phyloP scores from a whole-genome alignment of 1,140 invertebrate species.

The Trachymyrmex cornetzi region DNA sequence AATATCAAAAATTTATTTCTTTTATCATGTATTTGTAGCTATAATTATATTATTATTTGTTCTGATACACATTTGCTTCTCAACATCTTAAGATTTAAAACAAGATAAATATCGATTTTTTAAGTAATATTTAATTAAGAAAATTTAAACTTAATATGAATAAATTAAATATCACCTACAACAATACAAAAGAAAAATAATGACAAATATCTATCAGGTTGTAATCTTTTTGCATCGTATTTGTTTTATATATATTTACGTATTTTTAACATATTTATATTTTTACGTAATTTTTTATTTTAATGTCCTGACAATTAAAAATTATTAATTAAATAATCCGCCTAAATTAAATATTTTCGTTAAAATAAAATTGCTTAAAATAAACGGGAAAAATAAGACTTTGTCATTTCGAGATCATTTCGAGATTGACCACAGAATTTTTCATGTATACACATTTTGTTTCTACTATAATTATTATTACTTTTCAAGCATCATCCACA shows the following conservation, averaged over 20 bases:
- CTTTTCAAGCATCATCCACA: background rate
- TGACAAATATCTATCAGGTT: background rate
- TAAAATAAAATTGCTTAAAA: background rate
- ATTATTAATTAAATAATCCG: background rate
- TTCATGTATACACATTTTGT: background rate
- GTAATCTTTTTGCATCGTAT: background rate
- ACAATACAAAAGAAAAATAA: background rate
- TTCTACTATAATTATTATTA: too few species aligned
- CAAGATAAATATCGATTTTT: background rate
- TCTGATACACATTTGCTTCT: background rate
- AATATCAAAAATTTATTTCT: background rate
- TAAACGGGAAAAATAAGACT: background rate
- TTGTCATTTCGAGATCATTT: background rate
- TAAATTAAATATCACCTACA: background rate
- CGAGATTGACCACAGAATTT: background rate
- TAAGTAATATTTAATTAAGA: background rate
- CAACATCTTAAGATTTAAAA: background rate
- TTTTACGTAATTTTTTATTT: background rate
- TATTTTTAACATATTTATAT: too few species aligned
- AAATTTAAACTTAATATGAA: background rate
- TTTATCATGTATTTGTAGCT: background rate
- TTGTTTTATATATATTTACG: background rate
- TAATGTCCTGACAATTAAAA: background rate
- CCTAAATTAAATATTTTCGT: background rate
- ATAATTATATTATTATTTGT: background rate